These are phyloP conservation scores for Phycodurus eques DNA, from an alignment of 2,113 vertebrate species.

Conservation along the genomic window DNA sequence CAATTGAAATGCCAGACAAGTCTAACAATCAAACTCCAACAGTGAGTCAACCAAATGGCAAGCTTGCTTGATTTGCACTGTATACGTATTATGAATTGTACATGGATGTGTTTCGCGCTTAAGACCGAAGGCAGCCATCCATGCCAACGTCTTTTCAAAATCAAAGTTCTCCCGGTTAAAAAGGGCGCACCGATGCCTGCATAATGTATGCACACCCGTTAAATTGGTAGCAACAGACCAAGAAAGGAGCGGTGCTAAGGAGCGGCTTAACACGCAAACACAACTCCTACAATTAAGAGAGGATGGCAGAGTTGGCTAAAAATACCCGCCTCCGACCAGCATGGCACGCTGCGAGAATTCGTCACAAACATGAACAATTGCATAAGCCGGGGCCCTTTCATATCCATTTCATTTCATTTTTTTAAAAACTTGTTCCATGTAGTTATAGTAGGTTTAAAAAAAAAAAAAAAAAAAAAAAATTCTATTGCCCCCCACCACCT, in stretches of 20 bases:
- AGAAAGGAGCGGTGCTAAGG: not conserved
- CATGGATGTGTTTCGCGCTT: too few relatives aligned
- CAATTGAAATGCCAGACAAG: not conserved
- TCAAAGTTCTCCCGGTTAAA: not conserved
- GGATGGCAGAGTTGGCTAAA: slow-evolving; percentile 56
- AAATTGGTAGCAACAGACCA: slow-evolving; percentile 46
- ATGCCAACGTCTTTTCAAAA: not conserved
- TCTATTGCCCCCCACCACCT: too few relatives aligned
- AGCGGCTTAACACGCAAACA: slow-evolving; percentile 35
- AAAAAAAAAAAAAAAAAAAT: too few relatives aligned
- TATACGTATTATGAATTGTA: too few relatives aligned
- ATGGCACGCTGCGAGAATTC: slow-evolving; percentile 51
- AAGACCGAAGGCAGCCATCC: not conserved
- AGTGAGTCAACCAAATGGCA: too few relatives aligned
- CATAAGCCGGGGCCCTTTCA: not conserved
- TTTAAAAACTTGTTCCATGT: too few relatives aligned
- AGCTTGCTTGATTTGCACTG: too few relatives aligned
- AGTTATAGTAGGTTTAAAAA: too few relatives aligned
- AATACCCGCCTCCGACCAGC: slow-evolving; percentile 49
- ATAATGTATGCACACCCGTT: slow-evolving; percentile 35
- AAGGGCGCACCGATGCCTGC: not conserved
- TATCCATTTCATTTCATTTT: not conserved
- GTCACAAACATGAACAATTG: slow-evolving; percentile 38
- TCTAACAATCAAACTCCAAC: too few relatives aligned
- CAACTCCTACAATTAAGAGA: slow-evolving; percentile 63